Percentiles rank a stretch among this genome's conserved stretches.
Evolutionary conservation across 1,140 invertebrate species (phyloP).

Genomic region (Bombus sylvicola): DNA sequence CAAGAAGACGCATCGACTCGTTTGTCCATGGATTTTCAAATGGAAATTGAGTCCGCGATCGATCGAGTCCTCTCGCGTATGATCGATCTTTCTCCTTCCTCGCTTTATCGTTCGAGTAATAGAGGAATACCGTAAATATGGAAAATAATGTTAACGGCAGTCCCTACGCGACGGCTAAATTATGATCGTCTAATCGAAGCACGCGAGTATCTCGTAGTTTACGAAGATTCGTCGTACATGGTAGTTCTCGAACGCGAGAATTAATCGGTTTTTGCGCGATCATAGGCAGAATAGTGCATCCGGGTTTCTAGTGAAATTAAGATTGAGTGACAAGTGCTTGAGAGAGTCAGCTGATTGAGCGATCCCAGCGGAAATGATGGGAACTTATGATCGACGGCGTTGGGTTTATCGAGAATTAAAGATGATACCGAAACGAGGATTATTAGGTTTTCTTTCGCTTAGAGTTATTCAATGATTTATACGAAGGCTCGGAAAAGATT

Average conservation of each 20-base stretch:
- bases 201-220: background rate
- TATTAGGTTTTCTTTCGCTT: background rate
- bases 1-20: conserved; percentile 21
- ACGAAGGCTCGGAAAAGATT: background rate
- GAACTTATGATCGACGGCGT: background rate
- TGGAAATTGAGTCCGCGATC: conserved; percentile 19
- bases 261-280: conserved; percentile 45
- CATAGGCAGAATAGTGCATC: background rate
- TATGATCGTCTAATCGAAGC: conserved; percentile 42
- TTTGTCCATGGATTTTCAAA: conserved; percentile 22
- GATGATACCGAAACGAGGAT: background rate
- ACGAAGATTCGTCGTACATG: background rate
- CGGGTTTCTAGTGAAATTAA: conserved; percentile 18
- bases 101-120: background rate
- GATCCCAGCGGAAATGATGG: conserved; percentile 14
- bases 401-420: conserved; percentile 8
- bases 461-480: background rate
- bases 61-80: background rate
- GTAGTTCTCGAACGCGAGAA: conserved; percentile 3
- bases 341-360: conserved; percentile 30
- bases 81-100: background rate
- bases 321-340: conserved; percentile 30
- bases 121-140: conserved; percentile 27
- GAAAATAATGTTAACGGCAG: conserved; percentile 41
- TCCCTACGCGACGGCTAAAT: conserved; percentile 27